phyloP scores from a whole-genome alignment of 2,797 vertebrate species.

The Chaunax sp. region DNA sequence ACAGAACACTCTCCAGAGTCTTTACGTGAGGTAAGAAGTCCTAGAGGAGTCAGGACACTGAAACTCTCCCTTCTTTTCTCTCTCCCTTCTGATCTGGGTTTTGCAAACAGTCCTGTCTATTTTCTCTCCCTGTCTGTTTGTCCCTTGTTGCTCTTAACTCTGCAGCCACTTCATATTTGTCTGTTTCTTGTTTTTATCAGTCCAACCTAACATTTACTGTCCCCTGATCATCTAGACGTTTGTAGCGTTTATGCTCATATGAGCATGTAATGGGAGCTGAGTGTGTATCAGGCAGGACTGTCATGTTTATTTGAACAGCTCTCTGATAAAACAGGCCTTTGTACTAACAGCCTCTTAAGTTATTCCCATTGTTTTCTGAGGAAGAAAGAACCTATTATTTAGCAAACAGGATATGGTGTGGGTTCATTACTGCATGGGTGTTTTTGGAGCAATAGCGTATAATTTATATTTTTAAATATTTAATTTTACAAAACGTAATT shows the following conservation, averaged over 20 bases:
- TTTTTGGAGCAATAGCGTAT: too few relatives aligned
- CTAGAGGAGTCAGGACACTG: constrained; percentile 17
- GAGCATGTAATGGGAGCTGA: constrained; percentile 71
- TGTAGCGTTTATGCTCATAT: constrained; percentile 57
- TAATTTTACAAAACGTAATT: background rate
- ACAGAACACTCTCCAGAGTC: constrained; percentile 67
- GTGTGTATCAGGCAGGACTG: constrained; percentile 63
- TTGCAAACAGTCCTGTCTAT: constrained; percentile 16
- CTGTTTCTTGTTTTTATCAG: background rate
- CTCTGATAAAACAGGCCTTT: constrained; percentile 64
- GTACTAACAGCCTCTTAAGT: constrained; percentile 48
- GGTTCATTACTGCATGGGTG: background rate
- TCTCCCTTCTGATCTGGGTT: constrained; percentile 17
- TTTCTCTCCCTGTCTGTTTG: constrained; percentile 26
- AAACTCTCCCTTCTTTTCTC: constrained; percentile 15
- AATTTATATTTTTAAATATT: background rate
- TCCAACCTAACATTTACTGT: constrained; percentile 21
- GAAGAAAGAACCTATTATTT: background rate
- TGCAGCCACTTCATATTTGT: constrained; percentile 24
- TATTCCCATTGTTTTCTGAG: constrained; percentile 36
- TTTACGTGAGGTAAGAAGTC: constrained; percentile 78
- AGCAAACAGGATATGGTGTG: background rate
- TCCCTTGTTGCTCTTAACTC: constrained; percentile 30
- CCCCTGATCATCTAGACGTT: constrained; percentile 22
- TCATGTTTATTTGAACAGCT: constrained; percentile 85